Evolutionary conservation across 2,797 vertebrate genomes (phyloP).

Genomic region (Tympanoctomys barrerae): DNA sequence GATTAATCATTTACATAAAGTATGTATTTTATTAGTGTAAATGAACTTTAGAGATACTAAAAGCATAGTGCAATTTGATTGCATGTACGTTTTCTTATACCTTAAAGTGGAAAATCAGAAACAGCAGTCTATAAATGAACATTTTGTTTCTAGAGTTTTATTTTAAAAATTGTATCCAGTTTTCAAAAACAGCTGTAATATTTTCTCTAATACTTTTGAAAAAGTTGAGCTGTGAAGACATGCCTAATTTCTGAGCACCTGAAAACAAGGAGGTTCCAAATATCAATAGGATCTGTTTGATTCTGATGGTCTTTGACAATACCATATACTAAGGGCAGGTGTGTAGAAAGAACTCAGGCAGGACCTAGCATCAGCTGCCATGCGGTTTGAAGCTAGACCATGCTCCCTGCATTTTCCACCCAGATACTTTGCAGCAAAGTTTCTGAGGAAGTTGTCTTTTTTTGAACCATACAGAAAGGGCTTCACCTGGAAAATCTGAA

Average conservation of each 20-base stretch:
- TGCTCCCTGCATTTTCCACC: neutral
- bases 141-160: neutral
- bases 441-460: neutral
- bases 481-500: neutral
- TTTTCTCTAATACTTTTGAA: neutral
- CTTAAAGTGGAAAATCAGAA: slow-evolving; percentile 41
- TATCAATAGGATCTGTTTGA: neutral
- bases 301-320: neutral
- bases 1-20: neutral
- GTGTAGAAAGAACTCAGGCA: neutral
- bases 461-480: neutral
- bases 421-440: neutral
- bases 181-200: neutral
- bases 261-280: neutral
- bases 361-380: neutral
- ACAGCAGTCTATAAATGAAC: neutral
- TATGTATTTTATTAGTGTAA: slow-evolving; percentile 19
- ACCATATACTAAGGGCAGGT: neutral
- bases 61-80: neutral
- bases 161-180: neutral
- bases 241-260: neutral
- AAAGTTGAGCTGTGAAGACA: neutral
- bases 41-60: slow-evolving; percentile 5
- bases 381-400: rapidly evolving
- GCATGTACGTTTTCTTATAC: neutral